Percentiles rank a stretch among this genome's conserved stretches.
Conservation (phyloP, 2,797 vertebrate genomes). For the Columba guinea region DNA sequence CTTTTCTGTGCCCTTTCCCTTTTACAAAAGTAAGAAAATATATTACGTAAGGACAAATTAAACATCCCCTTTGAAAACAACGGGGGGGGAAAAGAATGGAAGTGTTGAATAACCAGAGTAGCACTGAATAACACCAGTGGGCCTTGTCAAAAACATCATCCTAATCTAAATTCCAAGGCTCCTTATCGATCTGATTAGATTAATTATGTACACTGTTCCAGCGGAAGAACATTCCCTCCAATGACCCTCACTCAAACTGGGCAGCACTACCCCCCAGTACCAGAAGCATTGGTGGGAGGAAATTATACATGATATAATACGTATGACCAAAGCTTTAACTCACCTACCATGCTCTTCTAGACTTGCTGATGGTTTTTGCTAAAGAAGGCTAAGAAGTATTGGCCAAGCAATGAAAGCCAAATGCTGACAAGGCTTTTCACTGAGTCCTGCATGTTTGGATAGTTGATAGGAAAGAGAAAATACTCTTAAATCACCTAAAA, state of each 20-base stretch:
- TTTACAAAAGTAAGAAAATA: background rate
- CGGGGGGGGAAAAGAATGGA: rapidly evolving
- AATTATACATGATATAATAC: background rate
- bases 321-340: background rate
- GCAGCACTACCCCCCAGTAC: background rate
- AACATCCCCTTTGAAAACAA: background rate
- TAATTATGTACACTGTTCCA: background rate
- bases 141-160: background rate
- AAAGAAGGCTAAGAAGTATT: background rate
- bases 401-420: background rate
- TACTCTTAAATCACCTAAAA: background rate
- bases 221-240: background rate
- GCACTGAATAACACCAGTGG: background rate
- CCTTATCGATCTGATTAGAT: background rate
- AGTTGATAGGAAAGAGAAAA: background rate
- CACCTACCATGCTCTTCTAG: background rate
- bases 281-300: background rate
- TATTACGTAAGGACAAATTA: background rate
- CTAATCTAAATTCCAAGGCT: background rate
- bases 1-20: slow-evolving; percentile 29
- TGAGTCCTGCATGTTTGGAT: background rate
- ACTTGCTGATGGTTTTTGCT: background rate
- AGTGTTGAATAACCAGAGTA: background rate
- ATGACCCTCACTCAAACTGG: background rate
- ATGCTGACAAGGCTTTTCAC: background rate